phyloP scores from a whole-genome alignment of 2,888 invertebrate genomes.

The Marasmarcha lunaedactyla region DNA sequence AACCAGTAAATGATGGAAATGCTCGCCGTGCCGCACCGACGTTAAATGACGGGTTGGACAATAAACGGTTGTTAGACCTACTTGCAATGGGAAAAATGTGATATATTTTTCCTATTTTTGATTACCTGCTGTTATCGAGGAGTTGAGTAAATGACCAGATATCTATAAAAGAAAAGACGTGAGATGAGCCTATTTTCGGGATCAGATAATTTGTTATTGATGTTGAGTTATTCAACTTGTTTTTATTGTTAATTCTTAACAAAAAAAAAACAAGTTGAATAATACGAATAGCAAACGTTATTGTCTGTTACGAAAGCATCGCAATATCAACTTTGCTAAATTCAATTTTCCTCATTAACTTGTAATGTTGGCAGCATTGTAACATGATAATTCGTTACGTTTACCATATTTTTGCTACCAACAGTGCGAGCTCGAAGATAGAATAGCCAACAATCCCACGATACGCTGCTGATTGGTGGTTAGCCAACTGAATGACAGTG shows the following conservation, averaged over 20 bases:
- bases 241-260: no score
- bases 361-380: no score
- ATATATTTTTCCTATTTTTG: background rate
- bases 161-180: no score
- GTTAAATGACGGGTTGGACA: constrained; percentile 16
- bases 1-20: constrained; percentile 23
- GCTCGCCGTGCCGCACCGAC: constrained; percentile 9
- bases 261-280: no score
- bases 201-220: no score
- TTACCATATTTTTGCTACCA: background rate
- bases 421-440: background rate
- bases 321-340: no score
- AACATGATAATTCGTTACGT: background rate
- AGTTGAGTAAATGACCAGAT: no score
- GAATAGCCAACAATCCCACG: constrained; percentile 13
- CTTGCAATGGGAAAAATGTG: background rate
- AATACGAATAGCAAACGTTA: no score
- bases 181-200: no score
- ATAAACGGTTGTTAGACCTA: constrained; percentile 15
- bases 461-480: constrained; percentile 9
- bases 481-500: constrained; percentile 13
- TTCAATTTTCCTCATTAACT: no score
- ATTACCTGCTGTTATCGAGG: background rate
- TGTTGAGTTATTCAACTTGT: no score
- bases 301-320: no score